Evolutionary conservation across 2,888 invertebrate species (phyloP).

Genomic region (Eledone cirrhosa): DNA sequence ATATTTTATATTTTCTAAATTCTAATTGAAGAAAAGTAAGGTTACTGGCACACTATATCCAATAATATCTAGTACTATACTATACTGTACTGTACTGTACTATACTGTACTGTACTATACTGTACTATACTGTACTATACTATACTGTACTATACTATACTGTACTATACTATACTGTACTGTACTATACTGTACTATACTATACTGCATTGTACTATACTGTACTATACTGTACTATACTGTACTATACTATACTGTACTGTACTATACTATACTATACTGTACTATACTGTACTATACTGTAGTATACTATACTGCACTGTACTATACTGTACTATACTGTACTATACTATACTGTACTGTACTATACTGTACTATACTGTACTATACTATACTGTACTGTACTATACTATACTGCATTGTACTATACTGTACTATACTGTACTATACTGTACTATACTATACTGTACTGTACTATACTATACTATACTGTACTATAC

Average conservation of each 20-base stretch:
- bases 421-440: constrained; percentile 29
- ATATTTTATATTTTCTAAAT: too few relatives aligned
- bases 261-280: neutral
- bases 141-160: constrained; percentile 36
- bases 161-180: constrained; percentile 34
- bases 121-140: constrained; percentile 36
- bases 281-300: too few relatives aligned
- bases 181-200: constrained; percentile 34
- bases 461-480: neutral
- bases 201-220: constrained; percentile 34
- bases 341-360: neutral
- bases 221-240: constrained; percentile 26
- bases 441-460: neutral
- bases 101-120: constrained; percentile 37
- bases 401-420: constrained; percentile 28
- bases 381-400: constrained; percentile 29
- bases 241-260: neutral
- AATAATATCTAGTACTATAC: too few relatives aligned
- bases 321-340: neutral
- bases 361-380: constrained; percentile 15
- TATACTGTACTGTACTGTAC: constrained; percentile 36
- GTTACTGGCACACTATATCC: too few relatives aligned
- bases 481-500: neutral
- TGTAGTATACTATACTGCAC: too few relatives aligned
- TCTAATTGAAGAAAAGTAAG: too few relatives aligned